These are phyloP conservation scores for Salvelinus alpinus DNA, from an alignment of 2,113 vertebrate genomes.

Conservation along the genomic window DNA sequence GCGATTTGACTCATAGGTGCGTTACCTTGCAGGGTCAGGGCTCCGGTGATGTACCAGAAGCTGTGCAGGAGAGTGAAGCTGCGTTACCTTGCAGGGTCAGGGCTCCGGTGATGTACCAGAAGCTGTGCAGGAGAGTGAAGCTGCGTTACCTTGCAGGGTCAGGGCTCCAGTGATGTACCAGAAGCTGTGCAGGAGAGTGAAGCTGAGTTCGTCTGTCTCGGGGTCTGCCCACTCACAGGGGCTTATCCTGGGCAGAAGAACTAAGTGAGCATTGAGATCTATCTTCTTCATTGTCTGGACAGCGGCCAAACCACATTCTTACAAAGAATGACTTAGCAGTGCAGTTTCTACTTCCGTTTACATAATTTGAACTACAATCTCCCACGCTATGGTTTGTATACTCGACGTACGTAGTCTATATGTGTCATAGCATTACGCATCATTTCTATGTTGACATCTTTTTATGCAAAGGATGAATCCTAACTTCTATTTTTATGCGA, in stretches of 20 bases:
- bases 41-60: constrained; percentile 87
- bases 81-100: constrained; percentile 84
- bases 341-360: too few species aligned
- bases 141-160: constrained; percentile 81
- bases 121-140: constrained; percentile 84
- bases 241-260: constrained; percentile 75
- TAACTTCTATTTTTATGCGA: too few species aligned
- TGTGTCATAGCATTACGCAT: too few species aligned
- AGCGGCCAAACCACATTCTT: neutral
- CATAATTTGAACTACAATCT: too few species aligned
- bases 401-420: too few species aligned
- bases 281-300: neutral
- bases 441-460: too few species aligned
- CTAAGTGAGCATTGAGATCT: neutral
- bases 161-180: constrained; percentile 86
- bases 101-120: constrained; percentile 86
- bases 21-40: constrained; percentile 85
- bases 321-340: too few species aligned
- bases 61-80: constrained; percentile 83
- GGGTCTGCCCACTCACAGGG: constrained; percentile 83
- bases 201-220: constrained; percentile 73
- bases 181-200: constrained; percentile 84
- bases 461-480: too few species aligned
- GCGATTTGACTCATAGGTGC: too few species aligned
- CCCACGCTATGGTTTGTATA: too few species aligned